Evolutionary conservation across 2,113 vertebrate genomes (phyloP).

Genomic region (Oncorhynchus masou): DNA sequence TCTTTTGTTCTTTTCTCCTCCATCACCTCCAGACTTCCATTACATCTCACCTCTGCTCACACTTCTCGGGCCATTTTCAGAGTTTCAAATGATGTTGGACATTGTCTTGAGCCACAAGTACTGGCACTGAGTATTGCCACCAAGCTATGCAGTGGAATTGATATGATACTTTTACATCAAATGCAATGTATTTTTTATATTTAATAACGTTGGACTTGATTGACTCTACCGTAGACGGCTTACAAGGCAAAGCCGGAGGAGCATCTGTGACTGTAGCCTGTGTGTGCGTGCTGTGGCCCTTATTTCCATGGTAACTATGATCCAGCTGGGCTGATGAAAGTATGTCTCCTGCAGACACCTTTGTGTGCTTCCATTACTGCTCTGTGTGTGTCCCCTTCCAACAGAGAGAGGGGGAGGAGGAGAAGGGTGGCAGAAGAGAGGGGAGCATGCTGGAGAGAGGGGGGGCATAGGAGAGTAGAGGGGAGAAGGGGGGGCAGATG

Average conservation of each 20-base stretch:
- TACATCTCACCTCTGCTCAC: neutral
- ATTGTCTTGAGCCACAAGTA: neutral
- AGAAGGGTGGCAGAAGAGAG: constrained; percentile 8
- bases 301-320: constrained; percentile 76
- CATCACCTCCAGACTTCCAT: neutral
- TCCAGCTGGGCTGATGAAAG: constrained; percentile 67
- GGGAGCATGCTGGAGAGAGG: neutral
- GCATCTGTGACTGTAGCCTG: constrained; percentile 15
- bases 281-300: constrained; percentile 44
- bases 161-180: neutral
- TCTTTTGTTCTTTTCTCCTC: neutral
- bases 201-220: constrained; percentile 15
- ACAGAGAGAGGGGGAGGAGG: neutral
- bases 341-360: constrained; percentile 64
- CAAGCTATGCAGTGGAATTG: neutral
- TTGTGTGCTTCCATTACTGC: constrained; percentile 72
- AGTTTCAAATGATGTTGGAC: no score
- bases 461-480: neutral
- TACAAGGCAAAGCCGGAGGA: constrained; percentile 7
- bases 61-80: neutral
- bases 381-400: constrained; percentile 60
- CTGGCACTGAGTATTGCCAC: neutral
- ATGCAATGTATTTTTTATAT: neutral
- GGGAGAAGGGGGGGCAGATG: neutral
- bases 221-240: neutral